A percentile compares a stretch with the other conserved stretches of the same genome.
Evolutionary conservation across 2,113 vertebrate genomes (phyloP).

Genomic region (Maccullochella peelii): DNA sequence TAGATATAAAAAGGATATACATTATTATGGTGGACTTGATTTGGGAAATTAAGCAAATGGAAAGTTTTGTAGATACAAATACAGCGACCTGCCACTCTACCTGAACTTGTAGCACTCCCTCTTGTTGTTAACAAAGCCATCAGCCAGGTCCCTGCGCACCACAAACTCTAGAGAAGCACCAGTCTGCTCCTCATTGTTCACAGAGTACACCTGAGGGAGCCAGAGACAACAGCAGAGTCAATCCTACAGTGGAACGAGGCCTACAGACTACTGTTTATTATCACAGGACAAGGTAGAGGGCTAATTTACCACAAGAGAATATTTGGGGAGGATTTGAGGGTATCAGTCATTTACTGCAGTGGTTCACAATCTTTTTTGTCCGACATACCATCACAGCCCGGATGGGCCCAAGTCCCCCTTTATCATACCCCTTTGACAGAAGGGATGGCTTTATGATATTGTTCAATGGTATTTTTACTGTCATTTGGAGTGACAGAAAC

Average conservation of each 20-base stretch:
- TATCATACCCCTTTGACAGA: no score
- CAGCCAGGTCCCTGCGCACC: slow-evolving; percentile 90
- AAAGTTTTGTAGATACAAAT: not conserved
- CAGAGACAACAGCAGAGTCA: slow-evolving; percentile 55
- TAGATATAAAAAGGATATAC: not conserved
- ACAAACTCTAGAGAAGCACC: slow-evolving; percentile 88
- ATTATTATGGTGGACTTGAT: not conserved
- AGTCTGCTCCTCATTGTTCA: slow-evolving; percentile 83
- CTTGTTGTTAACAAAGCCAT: slow-evolving; percentile 97
- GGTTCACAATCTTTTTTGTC: no score
- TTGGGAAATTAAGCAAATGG: not conserved
- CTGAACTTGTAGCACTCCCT: slow-evolving; percentile 93
- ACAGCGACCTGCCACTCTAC: slow-evolving; percentile 74
- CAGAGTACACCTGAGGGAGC: slow-evolving; percentile 85
- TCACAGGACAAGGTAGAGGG: not conserved
- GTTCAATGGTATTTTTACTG: no score
- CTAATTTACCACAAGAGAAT: not conserved
- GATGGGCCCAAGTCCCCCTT: no score
- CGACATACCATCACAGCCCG: no score
- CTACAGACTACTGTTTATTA: not conserved
- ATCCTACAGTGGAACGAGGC: not conserved
- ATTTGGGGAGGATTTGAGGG: not conserved
- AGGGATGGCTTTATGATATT: no score
- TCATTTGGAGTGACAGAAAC: no score
- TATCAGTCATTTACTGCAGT: no score